Evolutionary conservation across 2,113 vertebrate genomes (phyloP), one percentile per base, ranked within the genome.

Genomic region (Holacanthus passer): DNA sequence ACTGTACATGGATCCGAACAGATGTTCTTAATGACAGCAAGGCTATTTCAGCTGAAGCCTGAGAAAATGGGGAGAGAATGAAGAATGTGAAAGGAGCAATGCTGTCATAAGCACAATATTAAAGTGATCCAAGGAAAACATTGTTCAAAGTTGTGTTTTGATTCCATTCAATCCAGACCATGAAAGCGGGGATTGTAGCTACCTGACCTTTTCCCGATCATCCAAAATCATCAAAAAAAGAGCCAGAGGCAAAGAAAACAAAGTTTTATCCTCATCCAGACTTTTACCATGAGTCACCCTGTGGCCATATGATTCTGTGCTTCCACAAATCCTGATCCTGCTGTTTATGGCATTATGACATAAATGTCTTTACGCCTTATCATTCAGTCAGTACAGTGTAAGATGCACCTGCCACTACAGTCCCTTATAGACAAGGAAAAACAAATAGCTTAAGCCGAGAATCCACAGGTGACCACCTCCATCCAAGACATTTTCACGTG

Each of bases 1-100:
- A 80, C 81, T 85, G 82, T 91, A 84, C 56, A 77, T 81, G 53
- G 56, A 69, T 47, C 13, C 48, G 52, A 85, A 85, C 92, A 92
- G 58, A 84, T 91, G 91, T 75, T 91, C 92, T 85, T 83, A 87
- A 91, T 91, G 75, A 88, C 47, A 64, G 22, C 35, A 64, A 53
- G 56, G 58, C 79, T 82, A 67, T 84, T 87, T 87, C 66, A 83
- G 76, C 76, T 83, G 64, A 82, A 79, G 53, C 60, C 39, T 81
- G 73, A 69, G 76, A 81, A 86, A 79, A 52, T 17, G n/a, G 45
- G 53, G 73, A 66, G 47, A 43, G 67, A 83, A 39, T 2, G 12
- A 81, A 74, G 73, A 77, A 87, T 71, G 66, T 81, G 56, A 68
- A 55, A 74, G 64, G 43, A 79, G 56, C 27, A 39, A 50, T 52